phyloP scores from a whole-genome alignment of 1,140 invertebrate species.

The Neodiprion virginianus region DNA sequence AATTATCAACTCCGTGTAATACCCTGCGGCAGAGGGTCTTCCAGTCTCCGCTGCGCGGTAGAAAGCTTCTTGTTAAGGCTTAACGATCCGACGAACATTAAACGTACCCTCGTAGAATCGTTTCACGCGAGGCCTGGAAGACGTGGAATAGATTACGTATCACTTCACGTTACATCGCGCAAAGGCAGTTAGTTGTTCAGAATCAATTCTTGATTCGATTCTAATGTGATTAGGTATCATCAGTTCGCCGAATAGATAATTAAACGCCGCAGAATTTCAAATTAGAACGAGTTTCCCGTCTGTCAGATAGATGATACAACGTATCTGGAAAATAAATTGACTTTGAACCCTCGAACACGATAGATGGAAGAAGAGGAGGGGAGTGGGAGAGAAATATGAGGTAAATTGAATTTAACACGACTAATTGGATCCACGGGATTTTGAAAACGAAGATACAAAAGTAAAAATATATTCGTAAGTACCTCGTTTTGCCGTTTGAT shows the following conservation, averaged over 20 bases:
- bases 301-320: no score
- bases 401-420: no score
- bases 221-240: neutral
- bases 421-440: no score
- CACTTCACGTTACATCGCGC: neutral
- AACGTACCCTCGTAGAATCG: neutral
- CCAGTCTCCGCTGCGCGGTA: neutral
- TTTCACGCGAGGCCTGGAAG: neutral
- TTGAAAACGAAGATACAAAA: no score
- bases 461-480: no score
- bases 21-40: no score
- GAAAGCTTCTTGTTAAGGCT: conserved; percentile 1
- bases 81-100: neutral
- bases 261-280: neutral
- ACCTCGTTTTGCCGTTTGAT: no score
- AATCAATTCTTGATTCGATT: neutral
- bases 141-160: neutral
- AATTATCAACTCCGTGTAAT: neutral
- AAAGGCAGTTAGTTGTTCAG: neutral
- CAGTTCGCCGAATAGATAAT: neutral
- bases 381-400: no score
- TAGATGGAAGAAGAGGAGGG: no score
- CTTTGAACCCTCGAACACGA: no score
- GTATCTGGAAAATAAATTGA: no score
- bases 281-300: no score